phyloP scores from a whole-genome alignment of 1,140 invertebrate genomes.

The Dermatophagoides farinae region DNA sequence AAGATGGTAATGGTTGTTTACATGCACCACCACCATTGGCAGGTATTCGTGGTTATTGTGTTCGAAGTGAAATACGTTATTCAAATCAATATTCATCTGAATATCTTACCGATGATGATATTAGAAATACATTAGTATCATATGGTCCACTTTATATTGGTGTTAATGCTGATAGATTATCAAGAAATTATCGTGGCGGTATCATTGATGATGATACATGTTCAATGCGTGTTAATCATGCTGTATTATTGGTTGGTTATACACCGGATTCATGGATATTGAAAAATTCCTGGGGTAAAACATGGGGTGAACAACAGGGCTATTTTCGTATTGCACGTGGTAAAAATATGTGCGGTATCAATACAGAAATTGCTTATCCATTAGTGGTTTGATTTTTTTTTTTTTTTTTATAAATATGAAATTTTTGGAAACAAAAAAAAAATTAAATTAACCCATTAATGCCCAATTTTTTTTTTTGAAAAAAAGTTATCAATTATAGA shows the following conservation, averaged over 20 bases:
- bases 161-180: neutral
- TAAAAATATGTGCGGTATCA: slow-evolving; percentile 27
- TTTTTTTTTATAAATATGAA: too few species aligned
- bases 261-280: slow-evolving; percentile 63
- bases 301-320: slow-evolving; percentile 26
- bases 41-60: neutral
- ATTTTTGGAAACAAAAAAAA: too few species aligned
- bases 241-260: slow-evolving; percentile 33
- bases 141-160: neutral
- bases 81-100: neutral
- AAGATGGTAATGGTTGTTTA: neutral
- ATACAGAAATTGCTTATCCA: neutral
- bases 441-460: too few species aligned
- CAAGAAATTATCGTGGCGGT: slow-evolving; percentile 1
- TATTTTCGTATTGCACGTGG: slow-evolving; percentile 27
- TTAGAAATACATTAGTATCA: neutral
- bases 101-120: neutral
- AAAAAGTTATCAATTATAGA: too few species aligned
- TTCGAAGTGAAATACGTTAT: neutral
- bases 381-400: too few species aligned
- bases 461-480: too few species aligned
- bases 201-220: neutral
- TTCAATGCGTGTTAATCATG: slow-evolving; percentile 27
- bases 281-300: slow-evolving; percentile 66
- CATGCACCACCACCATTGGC: neutral